A percentile compares a stretch with the other conserved stretches of the same genome.
Evolutionary conservation across 2,797 vertebrate species (phyloP).

Genomic region (Ataeniobius toweri): DNA sequence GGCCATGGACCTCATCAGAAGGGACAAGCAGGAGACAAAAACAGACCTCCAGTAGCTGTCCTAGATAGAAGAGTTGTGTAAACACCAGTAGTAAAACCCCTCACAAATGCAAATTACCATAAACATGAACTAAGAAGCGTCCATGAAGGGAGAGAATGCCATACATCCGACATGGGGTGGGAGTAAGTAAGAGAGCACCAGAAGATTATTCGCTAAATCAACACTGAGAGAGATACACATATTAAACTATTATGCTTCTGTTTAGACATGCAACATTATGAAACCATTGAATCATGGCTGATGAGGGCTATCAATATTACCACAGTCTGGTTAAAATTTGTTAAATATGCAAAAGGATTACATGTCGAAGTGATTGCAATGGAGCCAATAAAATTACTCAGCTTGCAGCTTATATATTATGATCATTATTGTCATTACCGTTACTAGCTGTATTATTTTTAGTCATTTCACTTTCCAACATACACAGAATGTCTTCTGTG

Average conservation of each 20-base stretch:
- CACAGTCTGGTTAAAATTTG: too few species aligned
- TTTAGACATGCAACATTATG: neutral
- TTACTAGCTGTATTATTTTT: neutral
- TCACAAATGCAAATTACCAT: conserved; percentile 64
- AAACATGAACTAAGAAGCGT: conserved; percentile 50
- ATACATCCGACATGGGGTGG: conserved; percentile 34
- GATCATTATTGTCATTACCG: neutral
- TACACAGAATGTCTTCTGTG: neutral
- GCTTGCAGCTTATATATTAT: too few species aligned
- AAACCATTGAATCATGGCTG: too few species aligned
- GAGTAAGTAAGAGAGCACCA: neutral
- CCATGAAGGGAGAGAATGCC: conserved; percentile 24
- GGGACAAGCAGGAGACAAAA: conserved; percentile 45
- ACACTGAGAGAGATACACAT: conserved; percentile 2
- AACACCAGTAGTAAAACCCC: conserved; percentile 61
- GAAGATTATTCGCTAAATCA: conserved; percentile 11
- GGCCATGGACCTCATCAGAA: conserved; percentile 40
- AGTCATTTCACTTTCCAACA: neutral
- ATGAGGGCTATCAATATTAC: too few species aligned
- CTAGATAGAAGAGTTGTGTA: conserved; percentile 71
- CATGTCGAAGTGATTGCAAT: too few species aligned
- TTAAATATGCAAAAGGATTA: too few species aligned
- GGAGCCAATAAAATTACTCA: too few species aligned
- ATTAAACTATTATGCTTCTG: neutral
- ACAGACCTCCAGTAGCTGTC: conserved; percentile 67